Evolutionary conservation across 1,140 invertebrate genomes (phyloP).

Genomic region (Monomorium pharaonis): DNA sequence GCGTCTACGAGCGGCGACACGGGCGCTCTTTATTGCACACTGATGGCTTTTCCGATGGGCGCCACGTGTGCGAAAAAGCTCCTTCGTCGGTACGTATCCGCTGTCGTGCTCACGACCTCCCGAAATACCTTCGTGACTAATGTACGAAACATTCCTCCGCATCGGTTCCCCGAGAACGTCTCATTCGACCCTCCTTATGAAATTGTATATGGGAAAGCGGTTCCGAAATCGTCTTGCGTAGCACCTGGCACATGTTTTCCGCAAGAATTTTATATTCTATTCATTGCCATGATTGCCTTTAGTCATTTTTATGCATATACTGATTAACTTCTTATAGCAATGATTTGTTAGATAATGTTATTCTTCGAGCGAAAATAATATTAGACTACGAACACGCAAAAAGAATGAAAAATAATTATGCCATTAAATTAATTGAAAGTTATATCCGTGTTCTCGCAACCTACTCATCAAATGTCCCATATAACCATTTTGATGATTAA

Average conservation of each 20-base stretch:
- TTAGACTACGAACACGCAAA: no score
- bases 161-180: conserved; percentile 5
- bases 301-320: background rate
- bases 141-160: conserved; percentile 55
- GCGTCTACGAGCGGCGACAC: conserved; percentile 27
- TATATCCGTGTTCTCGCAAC: no score
- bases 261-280: background rate
- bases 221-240: background rate
- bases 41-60: conserved; percentile 73
- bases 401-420: no score
- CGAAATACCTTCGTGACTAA: conserved; percentile 59
- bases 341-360: background rate
- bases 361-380: background rate
- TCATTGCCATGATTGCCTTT: background rate
- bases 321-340: background rate
- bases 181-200: conserved; percentile 49
- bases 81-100: conserved; percentile 11
- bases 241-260: background rate
- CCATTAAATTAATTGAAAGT: no score
- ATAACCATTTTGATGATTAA: no score
- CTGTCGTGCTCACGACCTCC: conserved; percentile 32
- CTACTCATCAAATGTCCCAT: no score
- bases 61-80: conserved; percentile 65
- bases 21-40: conserved; percentile 48
- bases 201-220: conserved; percentile 5